Evolutionary conservation across 2,888 invertebrate genomes (phyloP).

Genomic region (Torymus auratus): DNA sequence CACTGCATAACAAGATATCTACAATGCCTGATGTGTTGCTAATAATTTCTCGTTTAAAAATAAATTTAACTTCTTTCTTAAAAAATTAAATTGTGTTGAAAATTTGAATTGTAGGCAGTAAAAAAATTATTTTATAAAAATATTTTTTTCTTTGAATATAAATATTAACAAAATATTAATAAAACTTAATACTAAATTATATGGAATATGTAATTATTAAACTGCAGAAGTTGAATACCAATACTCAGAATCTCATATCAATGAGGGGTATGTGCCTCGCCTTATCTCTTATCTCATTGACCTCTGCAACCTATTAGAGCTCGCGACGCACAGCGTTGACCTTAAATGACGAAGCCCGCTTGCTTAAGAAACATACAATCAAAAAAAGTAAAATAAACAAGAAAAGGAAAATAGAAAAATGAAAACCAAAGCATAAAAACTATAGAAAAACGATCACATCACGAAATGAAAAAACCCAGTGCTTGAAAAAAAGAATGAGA

Average conservation of each 20-base stretch:
- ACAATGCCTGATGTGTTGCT: too few species aligned
- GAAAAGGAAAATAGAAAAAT: neutral
- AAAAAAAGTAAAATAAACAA: neutral
- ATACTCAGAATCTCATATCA: neutral
- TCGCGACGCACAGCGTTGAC: constrained; percentile 41
- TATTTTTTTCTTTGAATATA: too few species aligned
- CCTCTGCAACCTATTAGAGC: constrained; percentile 44
- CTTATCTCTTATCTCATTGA: constrained; percentile 46
- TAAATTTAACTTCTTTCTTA: too few species aligned
- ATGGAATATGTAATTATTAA: too few species aligned
- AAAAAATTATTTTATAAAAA: too few species aligned
- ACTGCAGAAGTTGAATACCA: neutral
- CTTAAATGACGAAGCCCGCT: neutral
- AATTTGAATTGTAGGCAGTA: too few species aligned
- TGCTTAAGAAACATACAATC: neutral
- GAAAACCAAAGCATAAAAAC: neutral
- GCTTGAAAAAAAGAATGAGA: constrained; percentile 17
- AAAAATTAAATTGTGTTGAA: too few species aligned
- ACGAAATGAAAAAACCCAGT: neutral
- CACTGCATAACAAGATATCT: too few species aligned
- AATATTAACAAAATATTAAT: too few species aligned
- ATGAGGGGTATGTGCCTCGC: neutral
- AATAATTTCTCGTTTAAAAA: too few species aligned
- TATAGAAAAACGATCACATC: constrained; percentile 4
- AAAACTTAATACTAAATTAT: too few species aligned